phyloP scores from a whole-genome alignment of 2,113 vertebrate species.

The Glareola pratincola region DNA sequence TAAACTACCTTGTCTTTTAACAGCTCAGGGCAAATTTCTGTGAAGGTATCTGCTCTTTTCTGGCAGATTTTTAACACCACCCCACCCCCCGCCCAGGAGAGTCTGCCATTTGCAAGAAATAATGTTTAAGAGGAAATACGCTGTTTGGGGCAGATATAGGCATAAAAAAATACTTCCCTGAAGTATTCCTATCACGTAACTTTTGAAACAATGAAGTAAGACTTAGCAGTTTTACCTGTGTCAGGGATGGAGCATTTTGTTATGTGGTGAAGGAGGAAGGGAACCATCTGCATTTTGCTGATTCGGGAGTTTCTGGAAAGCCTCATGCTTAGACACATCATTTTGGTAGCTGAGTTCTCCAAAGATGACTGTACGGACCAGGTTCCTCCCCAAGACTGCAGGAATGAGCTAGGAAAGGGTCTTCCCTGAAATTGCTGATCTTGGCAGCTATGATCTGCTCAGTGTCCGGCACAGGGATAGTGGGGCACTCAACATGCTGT shows the following conservation, averaged over 20 bases:
- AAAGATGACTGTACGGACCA: not conserved
- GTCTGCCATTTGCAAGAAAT: not conserved
- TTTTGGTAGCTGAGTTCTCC: not conserved
- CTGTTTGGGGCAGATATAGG: not conserved
- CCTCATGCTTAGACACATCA: accelerated
- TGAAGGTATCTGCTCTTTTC: too few species aligned
- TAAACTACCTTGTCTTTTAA: not conserved
- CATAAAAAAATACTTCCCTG: not conserved
- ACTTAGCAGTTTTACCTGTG: not conserved
- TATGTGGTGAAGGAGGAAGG: accelerated
- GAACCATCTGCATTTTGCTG: not conserved
- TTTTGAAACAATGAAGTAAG: not conserved
- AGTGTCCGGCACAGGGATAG: not conserved
- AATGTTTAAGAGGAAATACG: not conserved
- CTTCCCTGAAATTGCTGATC: not conserved
- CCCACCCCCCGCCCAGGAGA: not conserved
- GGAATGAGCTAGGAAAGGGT: not conserved
- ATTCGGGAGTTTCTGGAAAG: not conserved
- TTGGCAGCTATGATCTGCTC: not conserved
- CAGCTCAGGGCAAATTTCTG: not conserved
- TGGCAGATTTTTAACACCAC: not conserved
- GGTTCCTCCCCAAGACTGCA: not conserved
- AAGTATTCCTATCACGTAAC: not conserved
- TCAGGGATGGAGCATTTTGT: not conserved
- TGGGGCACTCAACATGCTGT: accelerated